Evolutionary conservation across 2,113 vertebrate genomes (phyloP).

Genomic region (Chlorodrepanis virens): DNA sequence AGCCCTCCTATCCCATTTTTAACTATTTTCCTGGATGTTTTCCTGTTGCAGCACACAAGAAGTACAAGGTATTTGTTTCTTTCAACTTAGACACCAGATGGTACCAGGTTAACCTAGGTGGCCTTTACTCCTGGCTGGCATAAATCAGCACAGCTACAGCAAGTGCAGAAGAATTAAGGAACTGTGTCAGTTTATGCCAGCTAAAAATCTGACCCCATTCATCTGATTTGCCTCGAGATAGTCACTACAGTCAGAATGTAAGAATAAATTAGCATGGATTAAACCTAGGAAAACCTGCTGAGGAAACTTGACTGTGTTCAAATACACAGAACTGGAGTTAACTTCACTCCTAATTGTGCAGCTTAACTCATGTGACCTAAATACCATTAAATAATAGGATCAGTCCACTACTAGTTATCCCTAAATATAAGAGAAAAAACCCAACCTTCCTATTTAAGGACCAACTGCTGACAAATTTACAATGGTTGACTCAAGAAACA

Average conservation of each 20-base stretch:
- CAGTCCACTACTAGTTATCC: conserved; percentile 7
- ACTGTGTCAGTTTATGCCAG: not conserved
- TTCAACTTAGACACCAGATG: not conserved
- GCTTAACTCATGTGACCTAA: conserved; percentile 1
- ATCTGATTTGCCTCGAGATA: conserved; percentile 30
- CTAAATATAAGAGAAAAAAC: not conserved
- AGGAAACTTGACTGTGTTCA: not conserved
- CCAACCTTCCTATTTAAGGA: not conserved
- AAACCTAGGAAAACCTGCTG: conserved; percentile 57
- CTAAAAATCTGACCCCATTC: conserved; percentile 5
- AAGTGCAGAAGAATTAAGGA: not conserved
- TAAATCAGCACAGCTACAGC: not conserved
- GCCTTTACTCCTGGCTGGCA: not conserved
- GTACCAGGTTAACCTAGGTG: not conserved
- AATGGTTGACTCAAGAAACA: not conserved
- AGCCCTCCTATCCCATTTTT: not conserved
- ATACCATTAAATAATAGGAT: conserved; percentile 15
- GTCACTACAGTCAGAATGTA: conserved; percentile 30
- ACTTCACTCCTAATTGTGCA: not conserved
- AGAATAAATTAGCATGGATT: conserved; percentile 51
- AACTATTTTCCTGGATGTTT: not conserved
- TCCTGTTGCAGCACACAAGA: not conserved
- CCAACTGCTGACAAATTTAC: conserved; percentile 4
- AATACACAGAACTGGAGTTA: not conserved
- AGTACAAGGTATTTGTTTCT: not conserved